These are phyloP conservation scores for Hippocampus abdominalis DNA, from an alignment of 2,113 vertebrate genomes.

Conservation along the genomic window DNA sequence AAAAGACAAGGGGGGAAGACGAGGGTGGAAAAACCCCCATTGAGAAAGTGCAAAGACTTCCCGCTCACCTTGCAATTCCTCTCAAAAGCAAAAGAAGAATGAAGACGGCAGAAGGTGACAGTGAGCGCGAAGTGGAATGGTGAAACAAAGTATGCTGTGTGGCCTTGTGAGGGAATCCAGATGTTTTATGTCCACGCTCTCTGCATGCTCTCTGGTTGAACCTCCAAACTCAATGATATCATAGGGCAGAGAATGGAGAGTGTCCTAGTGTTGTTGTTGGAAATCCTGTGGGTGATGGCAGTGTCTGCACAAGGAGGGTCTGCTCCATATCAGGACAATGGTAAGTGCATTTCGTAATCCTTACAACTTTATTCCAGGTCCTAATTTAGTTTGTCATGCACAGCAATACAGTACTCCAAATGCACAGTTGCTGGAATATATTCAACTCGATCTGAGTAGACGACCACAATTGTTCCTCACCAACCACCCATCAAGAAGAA, in stretches of 20 bases:
- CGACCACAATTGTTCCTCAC: not conserved
- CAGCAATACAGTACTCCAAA: too few species aligned
- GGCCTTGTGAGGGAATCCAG: constrained; percentile 53
- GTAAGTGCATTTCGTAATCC: constrained; percentile 29
- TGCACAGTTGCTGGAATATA: not conserved
- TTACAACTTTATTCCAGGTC: not conserved
- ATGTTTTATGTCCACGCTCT: constrained; percentile 65
- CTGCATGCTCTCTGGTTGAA: constrained; percentile 28
- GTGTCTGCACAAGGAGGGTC: constrained; percentile 29
- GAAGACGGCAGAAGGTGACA: not conserved
- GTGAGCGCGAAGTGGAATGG: constrained; percentile 16
- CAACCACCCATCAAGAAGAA: not conserved
- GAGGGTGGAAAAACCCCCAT: not conserved
- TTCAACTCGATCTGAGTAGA: not conserved
- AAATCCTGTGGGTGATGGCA: constrained; percentile 48
- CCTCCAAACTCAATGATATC: not conserved
- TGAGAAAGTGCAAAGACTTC: constrained; percentile 10
- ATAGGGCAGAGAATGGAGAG: constrained; percentile 51
- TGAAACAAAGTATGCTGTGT: not conserved
- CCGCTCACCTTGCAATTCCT: not conserved
- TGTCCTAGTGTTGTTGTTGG: constrained; percentile 36
- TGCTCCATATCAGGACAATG: constrained; percentile 32
- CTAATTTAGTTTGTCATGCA: not conserved
- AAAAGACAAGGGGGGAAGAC: constrained; percentile 23
- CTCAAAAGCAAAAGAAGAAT: constrained; percentile 2